Percentiles rank a stretch among this genome's conserved stretches.
These are phyloP conservation scores for Nesoenas mayeri DNA, from an alignment of 2,113 vertebrate genomes.

Conservation along the genomic window DNA sequence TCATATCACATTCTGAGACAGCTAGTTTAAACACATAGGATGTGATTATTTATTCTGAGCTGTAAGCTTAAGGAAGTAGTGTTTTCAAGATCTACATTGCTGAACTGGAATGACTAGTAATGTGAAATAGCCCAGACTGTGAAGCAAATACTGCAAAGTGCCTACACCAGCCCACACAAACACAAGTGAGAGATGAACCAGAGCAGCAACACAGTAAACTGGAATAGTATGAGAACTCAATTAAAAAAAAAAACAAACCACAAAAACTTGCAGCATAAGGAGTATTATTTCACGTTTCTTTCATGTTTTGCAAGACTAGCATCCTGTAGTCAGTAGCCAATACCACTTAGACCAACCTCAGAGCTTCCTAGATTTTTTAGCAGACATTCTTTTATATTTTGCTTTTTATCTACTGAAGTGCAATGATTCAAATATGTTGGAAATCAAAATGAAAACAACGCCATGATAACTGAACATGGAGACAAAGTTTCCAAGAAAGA, in stretches of 20 bases:
- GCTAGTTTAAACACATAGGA: neutral
- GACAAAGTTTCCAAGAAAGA: neutral
- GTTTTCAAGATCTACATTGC: neutral
- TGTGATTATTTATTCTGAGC: neutral
- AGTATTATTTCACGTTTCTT: neutral
- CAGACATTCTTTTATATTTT: neutral
- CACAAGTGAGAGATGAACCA: neutral
- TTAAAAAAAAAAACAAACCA: neutral
- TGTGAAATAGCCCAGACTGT: neutral
- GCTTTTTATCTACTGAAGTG: neutral
- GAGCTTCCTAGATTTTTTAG: neutral
- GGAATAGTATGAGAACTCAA: neutral
- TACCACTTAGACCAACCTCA: neutral
- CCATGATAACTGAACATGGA: rapidly evolving
- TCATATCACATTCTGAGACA: neutral
- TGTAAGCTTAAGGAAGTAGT: neutral
- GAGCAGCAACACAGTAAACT: neutral
- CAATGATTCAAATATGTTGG: neutral
- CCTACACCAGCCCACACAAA: neutral
- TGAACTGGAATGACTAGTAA: neutral
- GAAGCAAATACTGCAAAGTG: neutral
- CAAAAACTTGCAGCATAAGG: neutral
- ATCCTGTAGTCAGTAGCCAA: neutral
- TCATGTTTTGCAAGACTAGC: neutral
- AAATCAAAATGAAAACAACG: neutral